Evolutionary conservation across 2,888 invertebrate genomes (phyloP).

Genomic region (Lordiphosa andalusiaca): DNA sequence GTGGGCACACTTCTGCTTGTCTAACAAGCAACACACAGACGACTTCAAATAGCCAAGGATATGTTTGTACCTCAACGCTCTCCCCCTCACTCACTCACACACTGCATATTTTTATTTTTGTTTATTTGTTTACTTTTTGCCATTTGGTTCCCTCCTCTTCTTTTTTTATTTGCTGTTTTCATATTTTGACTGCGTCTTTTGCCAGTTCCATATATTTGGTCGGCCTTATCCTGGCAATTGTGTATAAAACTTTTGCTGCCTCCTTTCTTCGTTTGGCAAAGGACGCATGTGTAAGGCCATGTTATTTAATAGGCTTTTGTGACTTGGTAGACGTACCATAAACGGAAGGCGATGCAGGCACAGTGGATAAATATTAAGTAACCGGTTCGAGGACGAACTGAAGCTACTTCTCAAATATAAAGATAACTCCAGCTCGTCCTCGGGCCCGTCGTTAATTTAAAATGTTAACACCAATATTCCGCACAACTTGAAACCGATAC

Average conservation of each 20-base stretch:
- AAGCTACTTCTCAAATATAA: neutral
- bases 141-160: conserved; percentile 45
- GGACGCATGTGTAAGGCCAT: conserved; percentile 65
- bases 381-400: neutral
- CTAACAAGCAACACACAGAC: conserved; percentile 40
- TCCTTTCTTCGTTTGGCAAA: neutral
- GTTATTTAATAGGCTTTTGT: conserved; percentile 73
- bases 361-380: conserved; percentile 13
- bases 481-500: no score
- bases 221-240: conserved; percentile 63
- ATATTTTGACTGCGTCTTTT: conserved; percentile 49
- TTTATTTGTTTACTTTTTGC: conserved; percentile 74
- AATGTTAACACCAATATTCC: no score
- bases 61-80: conserved; percentile 23
- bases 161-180: conserved; percentile 8
- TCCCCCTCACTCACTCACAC: conserved; percentile 3
- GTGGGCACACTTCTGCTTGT: conserved; percentile 11
- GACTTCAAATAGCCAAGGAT: conserved; percentile 30
- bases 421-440: no score
- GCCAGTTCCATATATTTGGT: conserved; percentile 14
- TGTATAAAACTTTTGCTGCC: conserved; percentile 50
- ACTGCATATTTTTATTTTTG: conserved; percentile 40
- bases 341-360: conserved; percentile 15
- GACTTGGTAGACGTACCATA: conserved; percentile 38
- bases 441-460: no score